Evolutionary conservation across 2,113 vertebrate genomes (phyloP).

Genomic region (Athene cunicularia): DNA sequence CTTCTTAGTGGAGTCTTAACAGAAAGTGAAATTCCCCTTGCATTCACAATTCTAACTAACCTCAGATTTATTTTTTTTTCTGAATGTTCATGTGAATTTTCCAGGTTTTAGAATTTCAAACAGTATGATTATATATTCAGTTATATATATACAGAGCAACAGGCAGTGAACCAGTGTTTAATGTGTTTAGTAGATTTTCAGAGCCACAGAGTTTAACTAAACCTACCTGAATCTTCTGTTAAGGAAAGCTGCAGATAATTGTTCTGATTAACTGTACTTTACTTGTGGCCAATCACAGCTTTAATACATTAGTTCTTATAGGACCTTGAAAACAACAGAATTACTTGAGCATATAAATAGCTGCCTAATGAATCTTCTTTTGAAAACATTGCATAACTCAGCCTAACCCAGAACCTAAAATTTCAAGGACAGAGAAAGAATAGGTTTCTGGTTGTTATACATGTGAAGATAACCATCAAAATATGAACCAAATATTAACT

Average conservation of each 20-base stretch:
- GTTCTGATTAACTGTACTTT: not conserved
- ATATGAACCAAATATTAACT: not conserved
- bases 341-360: constrained; percentile 31
- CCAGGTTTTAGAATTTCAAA: not conserved
- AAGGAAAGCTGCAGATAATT: not conserved
- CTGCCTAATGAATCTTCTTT: not conserved
- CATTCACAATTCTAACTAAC: not conserved
- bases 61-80: not conserved
- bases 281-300: not conserved
- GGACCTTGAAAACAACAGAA: not conserved
- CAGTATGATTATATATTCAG: not conserved
- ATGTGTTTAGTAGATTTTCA: not conserved
- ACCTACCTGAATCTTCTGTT: not conserved
- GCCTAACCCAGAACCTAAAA: not conserved
- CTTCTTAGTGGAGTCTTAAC: not conserved
- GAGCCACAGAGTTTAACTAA: not conserved
- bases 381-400: not conserved
- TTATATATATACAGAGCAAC: not conserved
- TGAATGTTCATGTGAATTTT: not conserved
- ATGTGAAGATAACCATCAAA: not conserved
- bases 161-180: not conserved
- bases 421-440: not conserved
- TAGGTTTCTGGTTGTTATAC: not conserved
- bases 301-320: not conserved
- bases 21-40: not conserved